Conservation (phyloP, 2,797 vertebrate species). For the Ibycter americanus region DNA sequence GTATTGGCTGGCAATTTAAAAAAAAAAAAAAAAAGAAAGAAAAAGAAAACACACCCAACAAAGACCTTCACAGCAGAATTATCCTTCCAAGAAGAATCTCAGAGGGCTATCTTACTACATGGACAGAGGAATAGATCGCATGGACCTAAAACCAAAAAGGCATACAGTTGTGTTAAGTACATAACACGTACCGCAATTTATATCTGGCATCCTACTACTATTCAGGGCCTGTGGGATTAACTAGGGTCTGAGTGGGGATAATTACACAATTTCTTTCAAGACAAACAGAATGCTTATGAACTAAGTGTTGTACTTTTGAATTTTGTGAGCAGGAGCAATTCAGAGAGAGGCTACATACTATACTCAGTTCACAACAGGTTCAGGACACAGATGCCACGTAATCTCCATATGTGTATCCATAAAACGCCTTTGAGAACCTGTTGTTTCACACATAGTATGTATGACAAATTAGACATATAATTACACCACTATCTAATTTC, state of each 20-base stretch:
- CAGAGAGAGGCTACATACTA: neutral
- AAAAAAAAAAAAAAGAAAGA: neutral
- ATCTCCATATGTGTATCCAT: neutral
- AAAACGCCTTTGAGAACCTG: neutral
- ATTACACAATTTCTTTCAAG: neutral
- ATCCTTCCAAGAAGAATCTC: neutral
- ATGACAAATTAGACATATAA: neutral
- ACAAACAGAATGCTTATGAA: neutral
- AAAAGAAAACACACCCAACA: neutral
- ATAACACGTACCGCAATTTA: rapidly evolving
- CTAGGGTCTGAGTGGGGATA: no score
- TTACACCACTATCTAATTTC: neutral
- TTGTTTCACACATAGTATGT: neutral
- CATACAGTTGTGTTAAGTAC: neutral
- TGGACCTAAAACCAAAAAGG: neutral
- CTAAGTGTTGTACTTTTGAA: neutral
- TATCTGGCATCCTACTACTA: neutral
- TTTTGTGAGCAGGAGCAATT: neutral
- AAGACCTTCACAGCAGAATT: neutral
- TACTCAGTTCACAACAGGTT: neutral
- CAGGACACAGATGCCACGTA: neutral
- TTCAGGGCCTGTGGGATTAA: neutral
- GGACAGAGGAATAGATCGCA: neutral
- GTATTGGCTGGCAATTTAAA: neutral
- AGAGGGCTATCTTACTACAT: neutral